phyloP scores from a whole-genome alignment of 1,140 invertebrate species.

The Drosophila arawakana region DNA sequence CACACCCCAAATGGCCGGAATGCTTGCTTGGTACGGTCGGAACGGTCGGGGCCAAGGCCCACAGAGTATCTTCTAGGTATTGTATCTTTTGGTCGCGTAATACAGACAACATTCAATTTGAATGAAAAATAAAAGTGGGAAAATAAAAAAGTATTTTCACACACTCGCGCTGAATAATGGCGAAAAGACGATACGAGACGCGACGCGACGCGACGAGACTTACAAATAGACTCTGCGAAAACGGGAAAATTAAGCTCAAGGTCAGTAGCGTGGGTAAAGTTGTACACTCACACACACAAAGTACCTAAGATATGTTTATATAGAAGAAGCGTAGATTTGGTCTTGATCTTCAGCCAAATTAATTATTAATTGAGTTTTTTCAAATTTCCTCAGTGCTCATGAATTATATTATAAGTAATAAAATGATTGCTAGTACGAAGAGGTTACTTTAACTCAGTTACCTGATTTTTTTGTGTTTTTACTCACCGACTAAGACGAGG shows the following conservation, averaged over 20 bases:
- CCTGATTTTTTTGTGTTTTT: background rate
- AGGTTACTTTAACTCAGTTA: no score
- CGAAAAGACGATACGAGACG: conserved; percentile 4
- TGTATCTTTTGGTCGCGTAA: conserved; percentile 47
- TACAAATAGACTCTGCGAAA: conserved; percentile 49
- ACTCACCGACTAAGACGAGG: background rate
- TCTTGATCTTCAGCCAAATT: conserved; percentile 11
- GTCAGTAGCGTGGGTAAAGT: conserved; percentile 75
- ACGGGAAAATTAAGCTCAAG: conserved; percentile 74
- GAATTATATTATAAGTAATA: background rate
- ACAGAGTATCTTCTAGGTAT: conserved; percentile 23
- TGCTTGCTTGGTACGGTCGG: conserved; percentile 11
- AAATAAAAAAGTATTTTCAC: conserved; percentile 70
- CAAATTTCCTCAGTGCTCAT: background rate
- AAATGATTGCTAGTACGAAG: background rate
- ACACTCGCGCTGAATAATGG: conserved; percentile 57
- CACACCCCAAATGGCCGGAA: background rate
- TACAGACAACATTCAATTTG: conserved; percentile 51
- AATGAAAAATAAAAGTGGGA: conserved; percentile 75
- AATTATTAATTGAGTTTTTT: background rate
- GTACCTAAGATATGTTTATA: background rate
- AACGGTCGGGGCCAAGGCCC: conserved; percentile 10
- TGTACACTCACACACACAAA: background rate
- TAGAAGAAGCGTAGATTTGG: background rate
- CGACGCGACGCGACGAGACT: background rate